phyloP scores from a whole-genome alignment of 2,113 vertebrate species.

The Rhipidura dahli region DNA sequence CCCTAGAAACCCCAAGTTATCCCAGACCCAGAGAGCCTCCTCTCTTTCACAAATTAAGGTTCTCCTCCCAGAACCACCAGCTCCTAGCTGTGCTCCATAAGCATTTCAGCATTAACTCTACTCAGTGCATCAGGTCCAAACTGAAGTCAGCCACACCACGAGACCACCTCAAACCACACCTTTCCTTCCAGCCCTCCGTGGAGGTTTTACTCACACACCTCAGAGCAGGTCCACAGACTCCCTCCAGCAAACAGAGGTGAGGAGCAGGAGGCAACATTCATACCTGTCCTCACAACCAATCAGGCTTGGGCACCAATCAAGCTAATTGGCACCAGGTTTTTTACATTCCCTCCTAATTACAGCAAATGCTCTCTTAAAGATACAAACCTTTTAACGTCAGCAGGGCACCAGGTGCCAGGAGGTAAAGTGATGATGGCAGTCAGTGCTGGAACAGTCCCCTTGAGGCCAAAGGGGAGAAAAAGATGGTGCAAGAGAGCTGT shows the following conservation, averaged over 20 bases:
- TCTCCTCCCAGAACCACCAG: background rate
- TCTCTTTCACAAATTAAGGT: background rate
- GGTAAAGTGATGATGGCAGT: background rate
- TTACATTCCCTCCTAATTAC: background rate
- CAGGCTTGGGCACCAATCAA: background rate
- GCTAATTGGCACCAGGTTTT: slow-evolving; percentile 35
- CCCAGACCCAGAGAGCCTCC: background rate
- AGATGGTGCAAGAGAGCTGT: background rate
- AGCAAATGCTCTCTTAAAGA: background rate
- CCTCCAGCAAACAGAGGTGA: background rate
- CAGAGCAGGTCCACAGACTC: background rate
- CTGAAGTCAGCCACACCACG: background rate
- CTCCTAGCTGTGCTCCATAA: background rate
- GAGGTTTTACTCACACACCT: background rate
- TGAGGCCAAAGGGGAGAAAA: background rate
- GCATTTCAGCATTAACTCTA: background rate
- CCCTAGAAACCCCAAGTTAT: background rate
- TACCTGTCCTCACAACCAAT: background rate
- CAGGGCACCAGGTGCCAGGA: background rate
- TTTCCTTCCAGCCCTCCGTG: background rate
- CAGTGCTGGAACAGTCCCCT: background rate
- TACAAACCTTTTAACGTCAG: background rate
- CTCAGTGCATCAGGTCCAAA: background rate
- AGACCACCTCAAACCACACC: background rate
- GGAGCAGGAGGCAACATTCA: background rate